Base-by-base conservation (phyloP, 1,140 invertebrate genomes). In the Drosophila dunni region DNA sequence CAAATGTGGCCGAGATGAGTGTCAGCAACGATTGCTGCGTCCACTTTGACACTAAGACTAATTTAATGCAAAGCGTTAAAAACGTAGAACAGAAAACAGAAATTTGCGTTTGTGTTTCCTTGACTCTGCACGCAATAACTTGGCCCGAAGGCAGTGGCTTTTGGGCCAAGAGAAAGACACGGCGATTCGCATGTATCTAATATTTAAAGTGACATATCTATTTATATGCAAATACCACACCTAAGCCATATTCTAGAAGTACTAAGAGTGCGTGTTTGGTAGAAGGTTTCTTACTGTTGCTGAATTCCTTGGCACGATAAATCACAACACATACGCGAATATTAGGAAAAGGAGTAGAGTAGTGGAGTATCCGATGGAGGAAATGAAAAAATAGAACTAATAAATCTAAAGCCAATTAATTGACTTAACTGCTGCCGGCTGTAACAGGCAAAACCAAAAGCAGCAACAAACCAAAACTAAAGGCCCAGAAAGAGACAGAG, bases 371-470 rank as follows among this genome's bases (percentile, higher is more conserved):
- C 17, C n/a, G 33, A 7, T 50, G 65, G 15, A 17, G 56, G 29
- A 33, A 24, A 44, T 7, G 24, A 45, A 72, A 88, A 86, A 86
- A 86, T 56, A 64, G 34, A 70, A 77, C 79, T 88, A 88, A 86
- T 86, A 86, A 88, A 86, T 86, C 79, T 86, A 79, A 69, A 66
- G 83, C 83, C 83, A 86, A 86, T 86, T 86, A 86, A 86, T 86
- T 88, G 83, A 88, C 83, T 88, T 86, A 86, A 88, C 79, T 88
- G 83, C 75, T 81, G 78, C 75, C 73, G 80, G 80, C 62, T 67
- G 77, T 38, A 60, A 51, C 75, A 50, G 50, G 61, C 40, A 42
- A 65, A 40, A 65, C 38, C 62, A 61, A 54, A 48, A 24, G 24
- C 46, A 64, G 24, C 3, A 29, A 29, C 24, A 29, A 29, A 29